Evolutionary conservation across 2,113 vertebrate genomes (phyloP), one percentile per base, ranked within the genome.

Genomic region (Lophura nycthemera): DNA sequence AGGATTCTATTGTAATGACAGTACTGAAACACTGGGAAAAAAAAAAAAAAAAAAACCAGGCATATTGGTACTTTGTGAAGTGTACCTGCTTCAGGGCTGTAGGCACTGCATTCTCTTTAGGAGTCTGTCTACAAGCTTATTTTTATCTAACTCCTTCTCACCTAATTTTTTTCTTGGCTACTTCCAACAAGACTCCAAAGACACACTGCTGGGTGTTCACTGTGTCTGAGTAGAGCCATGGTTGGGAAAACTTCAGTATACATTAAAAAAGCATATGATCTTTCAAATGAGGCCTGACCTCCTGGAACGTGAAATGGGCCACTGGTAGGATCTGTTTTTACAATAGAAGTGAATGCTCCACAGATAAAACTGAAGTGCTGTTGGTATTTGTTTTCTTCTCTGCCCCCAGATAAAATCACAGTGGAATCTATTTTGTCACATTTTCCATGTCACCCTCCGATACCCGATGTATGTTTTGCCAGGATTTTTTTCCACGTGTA

Each of bases 191-290:
- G 61, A 10, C 12, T 67, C 42, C 3, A 29, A 60, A 30, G 52
- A 34, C 0, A 1, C 10, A 6, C 21, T 47, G 2, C 43, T 13
- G 38, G 42, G 47, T 32, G 11, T 24, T 15, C 74, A 11, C 20
- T 52, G 10, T 5, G 16, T 29, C 65, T 24, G 40, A 20, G 69
- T 6, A 7, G 65, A 3, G 18, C 21, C 40, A 45, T 1, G 57
- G 48, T 25, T 11, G 14, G 38, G 30, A 57, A 52, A 60, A 61
- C 21, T 32, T 27, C 50, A 6, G 8, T 4, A 10, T 3, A 5
- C 8, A 3, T 36, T 3, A 32, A 60, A 16, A 18, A 10, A 18
- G 21, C 13, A 12, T 4, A 4, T 10, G 2, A 22, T 21, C 18
- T 15, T 5, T 73, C 16, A 7, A 15, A 27, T 7, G 3, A 27